Percentiles rank a stretch among this genome's conserved stretches.
phyloP scores from a whole-genome alignment of 1,140 invertebrate genomes.

The Dolichoris vasculosae region DNA sequence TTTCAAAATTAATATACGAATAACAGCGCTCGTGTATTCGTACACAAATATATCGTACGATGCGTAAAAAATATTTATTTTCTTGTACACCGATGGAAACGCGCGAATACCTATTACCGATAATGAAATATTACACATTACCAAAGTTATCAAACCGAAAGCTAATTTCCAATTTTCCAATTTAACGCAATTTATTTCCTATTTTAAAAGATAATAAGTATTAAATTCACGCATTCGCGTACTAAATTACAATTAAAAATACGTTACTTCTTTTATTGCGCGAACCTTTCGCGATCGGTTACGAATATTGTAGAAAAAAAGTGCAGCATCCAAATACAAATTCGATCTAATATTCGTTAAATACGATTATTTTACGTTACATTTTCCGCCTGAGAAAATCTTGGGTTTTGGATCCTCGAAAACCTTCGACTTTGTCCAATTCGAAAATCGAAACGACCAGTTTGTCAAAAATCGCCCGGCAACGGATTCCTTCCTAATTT shows the following conservation, averaged over 20 bases:
- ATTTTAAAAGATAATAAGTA: background rate
- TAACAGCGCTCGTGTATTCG: background rate
- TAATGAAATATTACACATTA: background rate
- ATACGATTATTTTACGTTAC: no score
- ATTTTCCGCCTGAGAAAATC: no score
- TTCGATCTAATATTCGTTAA: no score
- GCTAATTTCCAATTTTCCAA: background rate
- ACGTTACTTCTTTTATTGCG: no score
- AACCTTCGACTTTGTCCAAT: no score
- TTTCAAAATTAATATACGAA: background rate
- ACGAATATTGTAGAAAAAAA: no score
- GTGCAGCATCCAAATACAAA: no score
- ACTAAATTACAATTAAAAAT: no score
- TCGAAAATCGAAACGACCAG: background rate
- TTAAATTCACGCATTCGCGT: no score
- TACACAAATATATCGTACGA: background rate
- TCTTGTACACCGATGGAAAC: background rate
- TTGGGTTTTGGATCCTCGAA: no score
- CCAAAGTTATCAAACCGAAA: background rate
- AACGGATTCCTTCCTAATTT: background rate
- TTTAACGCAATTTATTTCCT: background rate
- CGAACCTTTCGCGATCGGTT: no score
- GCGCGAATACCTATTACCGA: background rate
- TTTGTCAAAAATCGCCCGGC: background rate
- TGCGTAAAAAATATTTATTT: background rate